phyloP scores from a whole-genome alignment of 2,888 invertebrate species.

The Agapostemon virescens region DNA sequence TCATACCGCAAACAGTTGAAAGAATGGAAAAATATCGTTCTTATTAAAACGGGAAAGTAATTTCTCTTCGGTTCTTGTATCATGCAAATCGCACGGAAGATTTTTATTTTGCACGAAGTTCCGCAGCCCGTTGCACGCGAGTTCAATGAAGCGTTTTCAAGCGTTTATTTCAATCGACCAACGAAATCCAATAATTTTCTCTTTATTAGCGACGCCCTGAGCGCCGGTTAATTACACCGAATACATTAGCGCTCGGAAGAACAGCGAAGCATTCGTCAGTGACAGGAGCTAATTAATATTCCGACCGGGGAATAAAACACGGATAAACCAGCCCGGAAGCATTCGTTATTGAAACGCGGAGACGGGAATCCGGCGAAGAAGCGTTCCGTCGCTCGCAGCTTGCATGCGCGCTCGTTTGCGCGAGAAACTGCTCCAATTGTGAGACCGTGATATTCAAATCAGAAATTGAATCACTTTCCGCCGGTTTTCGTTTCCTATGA shows the following conservation, averaged over 20 bases:
- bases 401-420: not conserved
- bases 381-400: slow-evolving; percentile 1
- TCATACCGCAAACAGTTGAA: not conserved
- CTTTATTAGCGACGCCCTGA: slow-evolving; percentile 44
- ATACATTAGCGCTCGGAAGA: slow-evolving; percentile 40
- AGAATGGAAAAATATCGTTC: not conserved
- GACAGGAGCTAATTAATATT: slow-evolving; percentile 50
- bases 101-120: not conserved
- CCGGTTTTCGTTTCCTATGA: not conserved
- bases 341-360: slow-evolving; percentile 12
- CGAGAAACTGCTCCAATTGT: not conserved
- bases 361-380: not conserved
- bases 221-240: slow-evolving; percentile 41
- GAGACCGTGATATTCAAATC: not conserved
- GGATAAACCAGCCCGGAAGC: slow-evolving; percentile 35
- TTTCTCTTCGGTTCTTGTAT: not conserved
- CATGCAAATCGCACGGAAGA: not conserved
- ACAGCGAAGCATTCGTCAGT: slow-evolving; percentile 25
- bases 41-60: not conserved
- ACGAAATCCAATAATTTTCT: slow-evolving; percentile 48
- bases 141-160: slow-evolving; percentile 40
- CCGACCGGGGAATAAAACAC: slow-evolving; percentile 31
- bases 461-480: not conserved
- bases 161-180: slow-evolving; percentile 44
- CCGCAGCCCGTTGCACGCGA: not conserved